Percentiles rank a stretch among this genome's conserved stretches.
These are phyloP conservation scores for Drosophila serrata DNA, from an alignment of 1,140 invertebrate species.

Conservation along the genomic window DNA sequence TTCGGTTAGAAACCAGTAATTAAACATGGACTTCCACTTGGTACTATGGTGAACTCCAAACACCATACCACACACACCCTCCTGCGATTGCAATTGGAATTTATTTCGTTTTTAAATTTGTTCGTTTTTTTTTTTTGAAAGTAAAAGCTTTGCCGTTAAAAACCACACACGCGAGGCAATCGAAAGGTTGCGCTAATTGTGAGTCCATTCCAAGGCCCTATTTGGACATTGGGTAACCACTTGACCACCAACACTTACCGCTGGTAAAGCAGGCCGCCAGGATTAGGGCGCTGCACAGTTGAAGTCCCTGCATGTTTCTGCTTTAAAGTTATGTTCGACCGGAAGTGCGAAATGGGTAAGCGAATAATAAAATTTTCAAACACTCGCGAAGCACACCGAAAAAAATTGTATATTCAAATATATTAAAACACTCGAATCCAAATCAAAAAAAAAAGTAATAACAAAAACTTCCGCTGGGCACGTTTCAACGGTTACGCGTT, in stretches of 20 bases:
- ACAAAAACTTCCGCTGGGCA: conserved; percentile 63
- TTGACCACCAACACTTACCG: conserved; percentile 51
- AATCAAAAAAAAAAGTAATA: conserved; percentile 23
- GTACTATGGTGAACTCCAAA: background rate
- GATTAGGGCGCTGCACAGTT: conserved; percentile 61
- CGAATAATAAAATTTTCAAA: background rate
- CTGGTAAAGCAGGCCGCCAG: conserved; percentile 58
- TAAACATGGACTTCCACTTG: conserved; percentile 38
- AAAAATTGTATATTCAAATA: conserved; percentile 28
- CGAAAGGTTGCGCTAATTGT: conserved; percentile 67
- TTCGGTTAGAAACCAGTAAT: conserved; percentile 51
- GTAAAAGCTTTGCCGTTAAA: conserved; percentile 61
- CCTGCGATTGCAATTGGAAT: conserved; percentile 14
- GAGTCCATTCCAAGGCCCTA: conserved; percentile 22
- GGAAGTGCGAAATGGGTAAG: conserved; percentile 15
- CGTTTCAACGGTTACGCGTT: conserved; percentile 84
- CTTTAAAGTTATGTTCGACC: background rate
- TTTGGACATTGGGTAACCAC: conserved; percentile 11
- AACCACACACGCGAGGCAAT: conserved; percentile 43
- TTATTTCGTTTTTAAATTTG: conserved; percentile 24
- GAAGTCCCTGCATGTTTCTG: conserved; percentile 53
- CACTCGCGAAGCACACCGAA: conserved; percentile 15
- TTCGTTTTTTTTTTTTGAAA: conserved; percentile 68
- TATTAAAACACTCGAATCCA: background rate
- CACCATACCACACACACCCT: background rate